Conservation (phyloP, 2,113 vertebrate species). For the Cavia aperea region DNA sequence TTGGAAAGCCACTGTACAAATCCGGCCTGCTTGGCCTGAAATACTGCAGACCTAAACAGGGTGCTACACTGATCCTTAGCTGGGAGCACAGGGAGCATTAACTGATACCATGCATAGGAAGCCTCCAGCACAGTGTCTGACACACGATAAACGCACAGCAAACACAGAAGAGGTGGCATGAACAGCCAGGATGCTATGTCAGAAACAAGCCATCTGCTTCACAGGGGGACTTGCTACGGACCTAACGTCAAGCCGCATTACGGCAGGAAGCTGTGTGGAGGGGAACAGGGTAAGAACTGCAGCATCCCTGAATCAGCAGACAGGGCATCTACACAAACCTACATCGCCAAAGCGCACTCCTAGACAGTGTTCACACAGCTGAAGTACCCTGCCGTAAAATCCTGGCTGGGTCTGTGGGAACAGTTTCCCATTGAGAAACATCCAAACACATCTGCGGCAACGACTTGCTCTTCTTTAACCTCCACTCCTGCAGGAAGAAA, state of each 20-base stretch:
- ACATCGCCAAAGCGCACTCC: background rate
- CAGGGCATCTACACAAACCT: background rate
- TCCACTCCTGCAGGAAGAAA: slow-evolving; percentile 38
- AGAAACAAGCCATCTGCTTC: slow-evolving; percentile 1
- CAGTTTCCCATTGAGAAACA: background rate
- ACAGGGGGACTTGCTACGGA: background rate
- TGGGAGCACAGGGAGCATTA: background rate
- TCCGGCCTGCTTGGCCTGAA: background rate
- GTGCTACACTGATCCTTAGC: background rate
- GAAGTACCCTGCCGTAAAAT: background rate
- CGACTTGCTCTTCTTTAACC: background rate
- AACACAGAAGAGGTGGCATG: background rate
- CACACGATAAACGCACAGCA: background rate
- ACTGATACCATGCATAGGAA: background rate
- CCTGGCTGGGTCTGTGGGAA: background rate
- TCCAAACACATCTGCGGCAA: background rate
- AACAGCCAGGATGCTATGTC: background rate
- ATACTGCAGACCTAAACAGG: background rate
- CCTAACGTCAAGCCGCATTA: background rate
- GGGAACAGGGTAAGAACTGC: background rate
- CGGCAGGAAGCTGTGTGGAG: background rate
- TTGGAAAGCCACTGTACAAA: background rate
- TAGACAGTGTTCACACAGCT: background rate
- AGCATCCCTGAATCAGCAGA: background rate
- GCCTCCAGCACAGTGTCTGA: background rate